phyloP scores from a whole-genome alignment of 2,888 invertebrate species.

The Philhelius pedissequus region DNA sequence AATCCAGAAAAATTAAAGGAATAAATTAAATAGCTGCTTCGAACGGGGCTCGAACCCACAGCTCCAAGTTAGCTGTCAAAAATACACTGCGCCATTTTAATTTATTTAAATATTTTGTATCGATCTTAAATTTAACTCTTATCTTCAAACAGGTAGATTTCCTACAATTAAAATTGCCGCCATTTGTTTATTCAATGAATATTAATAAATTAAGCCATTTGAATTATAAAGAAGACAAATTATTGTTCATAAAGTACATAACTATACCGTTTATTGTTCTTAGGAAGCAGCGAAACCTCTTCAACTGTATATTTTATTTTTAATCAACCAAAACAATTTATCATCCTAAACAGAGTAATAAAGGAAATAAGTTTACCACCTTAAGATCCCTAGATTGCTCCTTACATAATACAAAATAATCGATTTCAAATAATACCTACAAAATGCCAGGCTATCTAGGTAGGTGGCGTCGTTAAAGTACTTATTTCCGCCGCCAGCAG shows the following conservation, averaged over 20 bases:
- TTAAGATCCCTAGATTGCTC: not conserved
- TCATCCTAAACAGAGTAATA: not conserved
- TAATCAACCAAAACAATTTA: slow-evolving; percentile 11
- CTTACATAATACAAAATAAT: slow-evolving; percentile 17
- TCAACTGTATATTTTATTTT: not conserved
- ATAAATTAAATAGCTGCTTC: no score
- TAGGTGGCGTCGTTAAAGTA: not conserved
- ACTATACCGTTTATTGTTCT: not conserved
- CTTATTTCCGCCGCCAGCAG: not conserved
- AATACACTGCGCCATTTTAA: no score
- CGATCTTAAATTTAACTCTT: no score
- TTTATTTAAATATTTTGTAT: no score
- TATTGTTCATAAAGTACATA: not conserved
- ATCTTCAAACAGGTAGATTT: no score
- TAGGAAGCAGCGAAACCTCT: not conserved
- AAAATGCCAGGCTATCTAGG: not conserved
- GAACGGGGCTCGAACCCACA: no score
- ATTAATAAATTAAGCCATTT: no score
- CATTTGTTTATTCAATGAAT: no score
- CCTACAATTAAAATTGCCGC: no score
- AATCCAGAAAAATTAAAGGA: no score
- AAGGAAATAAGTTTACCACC: not conserved
- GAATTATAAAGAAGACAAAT: no score
- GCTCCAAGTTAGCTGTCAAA: no score
- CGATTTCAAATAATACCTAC: slow-evolving; percentile 35